A percentile compares a stretch with the other conserved stretches of the same genome.
Conservation (phyloP, 2,888 invertebrate genomes). For the Protophormia terraenovae region DNA sequence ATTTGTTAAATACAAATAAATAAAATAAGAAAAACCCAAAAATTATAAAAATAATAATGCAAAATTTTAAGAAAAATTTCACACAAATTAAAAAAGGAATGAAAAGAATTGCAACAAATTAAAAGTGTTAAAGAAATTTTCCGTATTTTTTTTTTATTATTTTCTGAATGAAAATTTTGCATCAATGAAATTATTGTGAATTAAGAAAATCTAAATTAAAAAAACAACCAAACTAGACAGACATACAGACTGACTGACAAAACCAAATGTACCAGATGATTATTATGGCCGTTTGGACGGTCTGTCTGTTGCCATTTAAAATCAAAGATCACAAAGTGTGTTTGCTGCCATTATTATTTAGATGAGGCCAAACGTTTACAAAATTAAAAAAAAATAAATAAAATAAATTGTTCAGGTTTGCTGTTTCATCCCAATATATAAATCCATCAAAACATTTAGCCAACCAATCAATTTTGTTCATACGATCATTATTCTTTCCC, state of each 20-base stretch:
- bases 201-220: background rate
- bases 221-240: background rate
- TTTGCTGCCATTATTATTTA: conserved; percentile 44
- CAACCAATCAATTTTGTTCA: conserved; percentile 9
- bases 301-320: background rate
- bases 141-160: conserved; percentile 41
- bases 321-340: conserved; percentile 34
- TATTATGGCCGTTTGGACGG: background rate
- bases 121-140: conserved; percentile 38
- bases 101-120: conserved; percentile 60
- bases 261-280: conserved; percentile 40
- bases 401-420: conserved; percentile 16
- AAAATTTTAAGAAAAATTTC: background rate
- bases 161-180: conserved; percentile 60
- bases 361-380: conserved; percentile 32
- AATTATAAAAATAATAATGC: background rate
- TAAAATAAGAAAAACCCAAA: background rate
- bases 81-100: conserved; percentile 47
- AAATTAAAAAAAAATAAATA: background rate
- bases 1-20: conserved; percentile 43
- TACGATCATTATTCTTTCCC: background rate
- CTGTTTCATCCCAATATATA: background rate
- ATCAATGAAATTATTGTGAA: conserved; percentile 59
- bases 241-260: conserved; percentile 28
- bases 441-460: background rate